Base-by-base conservation (phyloP, 2,113 vertebrate species). In the Nesogale talazaci region DNA sequence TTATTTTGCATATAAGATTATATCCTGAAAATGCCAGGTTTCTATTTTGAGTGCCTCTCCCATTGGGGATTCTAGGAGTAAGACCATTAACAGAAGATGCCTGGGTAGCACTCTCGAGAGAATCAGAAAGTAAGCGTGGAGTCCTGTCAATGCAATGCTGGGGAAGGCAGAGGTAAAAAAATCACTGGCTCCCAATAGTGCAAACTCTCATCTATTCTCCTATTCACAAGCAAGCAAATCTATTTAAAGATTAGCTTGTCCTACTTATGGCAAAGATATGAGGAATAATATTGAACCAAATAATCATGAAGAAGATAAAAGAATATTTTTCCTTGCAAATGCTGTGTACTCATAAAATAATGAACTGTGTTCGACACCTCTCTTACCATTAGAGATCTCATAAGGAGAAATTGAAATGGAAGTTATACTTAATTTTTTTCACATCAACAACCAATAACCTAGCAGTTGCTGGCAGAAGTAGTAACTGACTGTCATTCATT, bases 191-290 rank as follows among this genome's bases (percentile, higher is more conserved):
- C 6, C 23, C 5, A 11, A 74, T 2, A 27, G 6, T 19, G 5
- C 56, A 4, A 15, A 12, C 22, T 9, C 61, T 36, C 19, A 34
- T 19, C 16, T 25, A 77, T 12, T 31, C 79, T 88, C 22, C 82
- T 65, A 76, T 56, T 86, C 59, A 86, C 46, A 75, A 94, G 84
- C 16, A 77, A 91, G 57, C 34, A 63, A 76, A 63, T 34, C 27
- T n/a, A 29, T 82, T 75, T 61, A 69, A 94, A 86, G 90, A 65
- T 93, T 63, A 83, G 63, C 6, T 56, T 70, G 23, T 84, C 7
- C 23, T 92, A 79, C 31, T 83, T 3, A 40, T 42, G 23, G 31
- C 7, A 74, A 72, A 72, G 15, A 56, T 57, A n/a, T 1, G 3
- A 92, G 74, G 75, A 77, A 42, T 2, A 56, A 57, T 56, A 72